Base-by-base conservation (phyloP, 1,140 invertebrate species). In the Vollenhovia emeryi region DNA sequence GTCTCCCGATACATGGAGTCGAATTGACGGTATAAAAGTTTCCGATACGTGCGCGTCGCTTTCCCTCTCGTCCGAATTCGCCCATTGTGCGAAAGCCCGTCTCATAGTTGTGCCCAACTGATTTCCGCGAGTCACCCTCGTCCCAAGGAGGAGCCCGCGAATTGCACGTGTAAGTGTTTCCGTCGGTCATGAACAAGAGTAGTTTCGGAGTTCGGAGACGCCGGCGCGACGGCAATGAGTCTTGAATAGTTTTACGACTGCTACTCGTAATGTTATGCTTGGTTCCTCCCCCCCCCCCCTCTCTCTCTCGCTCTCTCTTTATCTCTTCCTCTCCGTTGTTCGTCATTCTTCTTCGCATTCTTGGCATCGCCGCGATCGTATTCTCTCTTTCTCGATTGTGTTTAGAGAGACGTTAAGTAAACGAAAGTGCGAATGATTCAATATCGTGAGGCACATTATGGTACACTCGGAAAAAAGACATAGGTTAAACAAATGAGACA, bases 201-300 rank as follows among this genome's bases (percentile, higher is more conserved):
- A 88, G 83, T 85, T 88, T 79, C 66, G 24, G 71, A 88, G 76
- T 76, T 78, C 18, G 76, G 33, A 71, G 73, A 74, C 84, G 86
- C 30, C 45, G 48, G 8, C 59, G 66, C 78, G 69, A 55, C 64
- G 50, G 43, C 84, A 83, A 89, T 88, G 87, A 84, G 79, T 89
- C 85, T 84, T 89, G 85, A 87, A 89, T 89, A 89, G 85, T 89
- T 89, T 89, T 89, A 89, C 83, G 85, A 50, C 57, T 57, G 75
- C 36, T 24, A 30, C 69, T 84, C 75, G 79, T 86, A 82, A 86
- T 79, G 75, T 87, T 89, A 89, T 87, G 57, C 75, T 52, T 75
- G n/a, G 59, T 43, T 52, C 36, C 40, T 78, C 69, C 83, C 27
- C 11, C 15, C 7, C 15, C 55, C 73, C 83, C 59, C 48, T 50